Evolutionary conservation across 2,888 invertebrate genomes (phyloP).

Genomic region (Melolontha melolontha): DNA sequence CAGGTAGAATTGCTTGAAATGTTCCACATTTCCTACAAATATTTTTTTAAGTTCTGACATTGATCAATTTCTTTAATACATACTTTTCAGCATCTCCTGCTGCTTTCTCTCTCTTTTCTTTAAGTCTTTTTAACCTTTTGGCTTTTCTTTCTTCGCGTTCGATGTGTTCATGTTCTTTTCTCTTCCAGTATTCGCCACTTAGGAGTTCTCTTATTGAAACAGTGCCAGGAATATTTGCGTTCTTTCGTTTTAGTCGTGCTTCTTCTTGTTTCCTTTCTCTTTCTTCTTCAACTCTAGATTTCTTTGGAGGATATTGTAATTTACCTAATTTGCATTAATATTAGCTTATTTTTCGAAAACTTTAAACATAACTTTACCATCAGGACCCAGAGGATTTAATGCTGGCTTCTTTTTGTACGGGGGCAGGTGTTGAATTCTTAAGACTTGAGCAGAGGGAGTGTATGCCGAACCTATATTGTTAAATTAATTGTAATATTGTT

Average conservation of each 20-base stretch:
- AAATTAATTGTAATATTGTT: not conserved
- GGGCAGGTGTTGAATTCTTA: conserved; percentile 67
- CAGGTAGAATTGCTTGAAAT: conserved; percentile 71
- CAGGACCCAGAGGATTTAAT: conserved; percentile 56
- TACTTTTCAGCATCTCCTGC: conserved; percentile 57
- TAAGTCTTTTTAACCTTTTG: conserved; percentile 49
- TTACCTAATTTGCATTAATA: conserved; percentile 67
- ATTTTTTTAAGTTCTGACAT: not conserved
- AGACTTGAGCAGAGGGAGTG: conserved; percentile 68
- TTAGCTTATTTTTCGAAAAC: conserved; percentile 51
- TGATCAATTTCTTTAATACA: not conserved
- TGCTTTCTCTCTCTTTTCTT: conserved; percentile 19
- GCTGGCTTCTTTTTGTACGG: conserved; percentile 57
- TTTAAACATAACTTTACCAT: conserved; percentile 52
- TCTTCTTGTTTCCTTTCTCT: conserved; percentile 61
- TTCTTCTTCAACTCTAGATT: conserved; percentile 65
- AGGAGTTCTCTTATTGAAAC: conserved; percentile 71
- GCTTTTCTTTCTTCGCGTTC: conserved; percentile 51
- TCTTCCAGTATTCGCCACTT: conserved; percentile 68
- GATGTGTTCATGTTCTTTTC: conserved; percentile 55
- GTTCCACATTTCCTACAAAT: conserved; percentile 65
- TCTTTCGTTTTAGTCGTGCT: conserved; percentile 59
- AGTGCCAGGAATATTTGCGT: conserved; percentile 62
- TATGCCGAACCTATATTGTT: conserved; percentile 61
- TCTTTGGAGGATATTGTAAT: conserved; percentile 71